Percentiles rank a stretch among this genome's conserved stretches.
Evolutionary conservation across 2,888 invertebrate species (phyloP).

Genomic region (Tanytarsus gracilentus): DNA sequence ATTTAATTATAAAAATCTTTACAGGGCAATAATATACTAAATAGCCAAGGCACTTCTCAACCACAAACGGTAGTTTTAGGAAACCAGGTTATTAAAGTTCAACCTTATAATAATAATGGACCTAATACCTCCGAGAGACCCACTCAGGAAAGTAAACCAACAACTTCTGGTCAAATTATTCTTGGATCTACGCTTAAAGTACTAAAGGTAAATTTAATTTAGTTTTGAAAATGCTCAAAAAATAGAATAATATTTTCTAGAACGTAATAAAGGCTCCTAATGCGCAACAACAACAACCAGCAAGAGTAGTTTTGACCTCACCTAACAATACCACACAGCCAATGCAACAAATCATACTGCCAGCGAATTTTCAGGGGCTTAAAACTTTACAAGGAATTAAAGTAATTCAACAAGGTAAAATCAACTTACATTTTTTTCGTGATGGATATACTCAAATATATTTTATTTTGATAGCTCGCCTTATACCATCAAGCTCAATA

Average conservation of each 20-base stretch:
- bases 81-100: slow-evolving; percentile 41
- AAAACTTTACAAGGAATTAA: slow-evolving; percentile 53
- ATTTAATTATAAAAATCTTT: neutral
- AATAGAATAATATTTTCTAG: slow-evolving; percentile 27
- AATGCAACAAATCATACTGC: slow-evolving; percentile 48
- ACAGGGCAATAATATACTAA: slow-evolving; percentile 33
- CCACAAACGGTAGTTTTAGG: slow-evolving; percentile 43
- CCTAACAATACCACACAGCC: slow-evolving; percentile 40
- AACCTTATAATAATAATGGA: slow-evolving; percentile 26
- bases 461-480: neutral
- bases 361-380: slow-evolving; percentile 53
- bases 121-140: too few relatives aligned
- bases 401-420: slow-evolving; percentile 45
- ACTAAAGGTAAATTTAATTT: slow-evolving; percentile 10
- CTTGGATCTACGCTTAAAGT: slow-evolving; percentile 32
- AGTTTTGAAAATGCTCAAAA: neutral
- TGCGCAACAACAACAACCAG: slow-evolving; percentile 30
- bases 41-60: slow-evolving; percentile 32
- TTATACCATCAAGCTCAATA: neutral
- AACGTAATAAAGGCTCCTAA: slow-evolving; percentile 33
- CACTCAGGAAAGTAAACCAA: neutral
- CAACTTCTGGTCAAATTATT: slow-evolving; percentile 28
- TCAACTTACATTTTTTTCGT: neutral
- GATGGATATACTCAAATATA: neutral
- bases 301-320: slow-evolving; percentile 47